Conservation (phyloP, 2,888 invertebrate species). For the Electrophaes corylata region DNA sequence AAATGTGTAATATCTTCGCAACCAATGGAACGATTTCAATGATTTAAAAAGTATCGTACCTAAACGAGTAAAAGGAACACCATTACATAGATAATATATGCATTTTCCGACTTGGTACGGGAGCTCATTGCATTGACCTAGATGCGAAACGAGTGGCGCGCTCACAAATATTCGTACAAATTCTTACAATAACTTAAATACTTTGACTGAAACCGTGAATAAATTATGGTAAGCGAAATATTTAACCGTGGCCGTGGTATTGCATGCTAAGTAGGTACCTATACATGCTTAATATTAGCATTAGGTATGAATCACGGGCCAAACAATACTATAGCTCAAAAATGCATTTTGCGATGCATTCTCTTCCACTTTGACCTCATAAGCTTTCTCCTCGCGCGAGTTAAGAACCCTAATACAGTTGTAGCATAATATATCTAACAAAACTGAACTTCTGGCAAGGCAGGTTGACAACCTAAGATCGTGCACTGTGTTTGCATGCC, state of each 20-base stretch:
- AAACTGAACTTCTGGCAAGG: not conserved
- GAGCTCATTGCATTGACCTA: slow-evolving; percentile 45
- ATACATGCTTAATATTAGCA: not conserved
- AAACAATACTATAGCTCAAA: slow-evolving; percentile 7
- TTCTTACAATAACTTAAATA: slow-evolving; percentile 17
- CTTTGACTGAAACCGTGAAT: slow-evolving; percentile 7
- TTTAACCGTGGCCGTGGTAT: not conserved
- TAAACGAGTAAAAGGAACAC: too few relatives aligned
- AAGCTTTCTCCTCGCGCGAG: slow-evolving; percentile 25
- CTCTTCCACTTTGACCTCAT: slow-evolving; percentile 17
- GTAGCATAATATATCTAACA: not conserved
- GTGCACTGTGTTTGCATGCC: slow-evolving; percentile 10
- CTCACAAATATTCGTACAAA: slow-evolving; percentile 29
- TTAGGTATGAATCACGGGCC: not conserved
- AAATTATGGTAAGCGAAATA: slow-evolving; percentile 11
- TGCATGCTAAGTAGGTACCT: not conserved
- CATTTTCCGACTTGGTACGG: too few relatives aligned
- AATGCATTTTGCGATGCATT: slow-evolving; percentile 13
- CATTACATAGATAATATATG: too few relatives aligned
- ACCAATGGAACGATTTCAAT: too few relatives aligned
- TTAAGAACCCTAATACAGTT: slow-evolving; percentile 11
- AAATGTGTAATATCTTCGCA: too few relatives aligned
- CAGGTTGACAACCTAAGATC: slow-evolving; percentile 10
- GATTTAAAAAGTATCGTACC: too few relatives aligned
- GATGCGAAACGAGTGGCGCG: slow-evolving; percentile 36